phyloP scores from a whole-genome alignment of 2,888 invertebrate genomes.

The Melanostoma scalare region DNA sequence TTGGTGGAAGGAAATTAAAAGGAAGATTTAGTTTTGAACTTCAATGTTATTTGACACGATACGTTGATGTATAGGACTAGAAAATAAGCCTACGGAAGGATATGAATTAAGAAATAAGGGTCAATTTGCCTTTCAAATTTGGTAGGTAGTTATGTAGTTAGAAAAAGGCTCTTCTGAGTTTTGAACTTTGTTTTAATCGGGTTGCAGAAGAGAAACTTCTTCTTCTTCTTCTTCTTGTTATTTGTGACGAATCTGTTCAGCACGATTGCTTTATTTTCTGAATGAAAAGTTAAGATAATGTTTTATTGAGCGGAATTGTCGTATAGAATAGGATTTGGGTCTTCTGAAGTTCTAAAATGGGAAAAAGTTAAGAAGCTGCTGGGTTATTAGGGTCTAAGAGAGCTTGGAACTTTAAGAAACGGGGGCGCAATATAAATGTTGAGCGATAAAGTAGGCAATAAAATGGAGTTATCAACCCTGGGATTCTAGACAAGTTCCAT shows the following conservation, averaged over 20 bases:
- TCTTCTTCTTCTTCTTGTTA: background rate
- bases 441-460: too few species aligned
- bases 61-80: slow-evolving; percentile 22
- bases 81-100: slow-evolving; percentile 24
- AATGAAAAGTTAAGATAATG: background rate
- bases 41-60: slow-evolving; percentile 43
- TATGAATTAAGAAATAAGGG: slow-evolving; percentile 36
- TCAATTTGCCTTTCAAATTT: slow-evolving; percentile 32
- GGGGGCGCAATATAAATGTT: too few species aligned
- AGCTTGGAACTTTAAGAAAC: too few species aligned
- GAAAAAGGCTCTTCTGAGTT: slow-evolving; percentile 5
- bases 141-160: background rate
- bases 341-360: background rate
- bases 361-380: background rate
- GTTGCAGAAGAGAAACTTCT: background rate
- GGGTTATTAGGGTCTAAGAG: too few species aligned
- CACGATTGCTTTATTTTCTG: background rate
- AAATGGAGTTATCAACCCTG: too few species aligned
- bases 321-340: background rate
- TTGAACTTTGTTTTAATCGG: slow-evolving; percentile 21
- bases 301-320: background rate
- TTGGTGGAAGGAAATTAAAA: slow-evolving; percentile 66
- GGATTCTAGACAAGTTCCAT: too few species aligned
- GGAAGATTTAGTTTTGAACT: slow-evolving; percentile 60
- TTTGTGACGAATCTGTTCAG: background rate